Base-by-base conservation (phyloP, 2,797 vertebrate genomes). In the Phoxinus dragarum region DNA sequence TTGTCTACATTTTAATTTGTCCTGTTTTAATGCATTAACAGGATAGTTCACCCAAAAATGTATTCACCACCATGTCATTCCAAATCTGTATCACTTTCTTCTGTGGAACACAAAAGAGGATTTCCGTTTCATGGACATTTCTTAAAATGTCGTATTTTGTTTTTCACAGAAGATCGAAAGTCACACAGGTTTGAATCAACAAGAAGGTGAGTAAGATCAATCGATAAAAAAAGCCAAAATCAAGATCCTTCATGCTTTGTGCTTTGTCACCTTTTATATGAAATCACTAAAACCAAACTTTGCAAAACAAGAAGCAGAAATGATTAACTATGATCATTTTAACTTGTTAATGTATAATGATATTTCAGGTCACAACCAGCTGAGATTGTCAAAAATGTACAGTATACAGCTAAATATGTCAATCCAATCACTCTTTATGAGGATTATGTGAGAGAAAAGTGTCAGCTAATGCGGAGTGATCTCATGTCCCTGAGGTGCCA, bases 291-390 rank as follows among this genome's bases (percentile, higher is more conserved):
- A 67, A 47, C 56, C 79, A 52, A 73, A 71, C 68, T 82, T 86
- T 85, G 61, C 36, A 68, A 54, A 72, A 81, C 68, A 59, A 66
- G 17, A 17, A 38, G 36, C 64, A 82, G 40, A 75, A 88, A 85
- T 79, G n/a, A 88, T 87, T 88, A 88, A 84, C 86, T 67, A n/a
- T 66, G 17, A 81, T 80, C 7, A 79, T 74, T 82, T 81, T 11
- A 40, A 72, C 69, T 72, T 52, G 49, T 87, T 77, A 72, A 66
- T 85, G 64, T 84, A 49, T 31, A 36, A 72, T 47, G 27, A 14
- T 16, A 54, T 80, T 86, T 81, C 61, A 34, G 49, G 69, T 77
- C 73, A 71, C 64, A 80, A 14, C 44, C 38, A 59, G 67, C 42
- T 34, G 71, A 71, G 73, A 36, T 31, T 17, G 31, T 75, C n/a